These are phyloP conservation scores for Epinephelus cyanopodus DNA, from an alignment of 2,113 vertebrate species.

Conservation along the genomic window DNA sequence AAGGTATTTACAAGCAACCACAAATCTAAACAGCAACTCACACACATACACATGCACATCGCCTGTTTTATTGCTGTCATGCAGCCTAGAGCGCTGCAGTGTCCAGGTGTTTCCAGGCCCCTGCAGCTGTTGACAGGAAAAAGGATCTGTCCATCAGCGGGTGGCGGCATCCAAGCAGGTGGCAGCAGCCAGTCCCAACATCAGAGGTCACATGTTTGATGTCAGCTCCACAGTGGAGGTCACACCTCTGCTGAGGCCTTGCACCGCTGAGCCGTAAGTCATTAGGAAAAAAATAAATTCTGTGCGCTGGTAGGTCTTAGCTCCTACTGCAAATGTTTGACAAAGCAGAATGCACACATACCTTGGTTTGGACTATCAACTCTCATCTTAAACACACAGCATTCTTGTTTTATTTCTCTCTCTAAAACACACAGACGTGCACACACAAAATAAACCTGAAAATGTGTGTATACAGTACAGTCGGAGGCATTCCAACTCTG, in stretches of 20 bases:
- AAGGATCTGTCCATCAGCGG: constrained; percentile 55
- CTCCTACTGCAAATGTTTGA: constrained; percentile 10
- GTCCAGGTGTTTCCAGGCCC: constrained; percentile 72
- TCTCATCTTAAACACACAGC: constrained; percentile 5
- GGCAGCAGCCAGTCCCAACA: constrained; percentile 33
- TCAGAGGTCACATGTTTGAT: constrained; percentile 66
- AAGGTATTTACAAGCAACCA: constrained; percentile 73
- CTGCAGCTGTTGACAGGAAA: constrained; percentile 74
- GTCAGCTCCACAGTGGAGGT: constrained; percentile 55
- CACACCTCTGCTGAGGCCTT: constrained; percentile 29
- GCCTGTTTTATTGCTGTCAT: constrained; percentile 45
- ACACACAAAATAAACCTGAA: constrained; percentile 34
- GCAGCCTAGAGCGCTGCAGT: constrained; percentile 38
- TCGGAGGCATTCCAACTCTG: constrained; percentile 46
- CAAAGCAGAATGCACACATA: background rate
- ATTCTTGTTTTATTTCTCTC: background rate
- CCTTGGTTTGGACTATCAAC: background rate
- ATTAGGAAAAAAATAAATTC: background rate
- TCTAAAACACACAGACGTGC: background rate
- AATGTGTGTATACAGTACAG: constrained; percentile 36
- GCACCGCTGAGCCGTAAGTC: background rate
- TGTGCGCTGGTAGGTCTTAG: background rate
- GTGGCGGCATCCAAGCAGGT: constrained; percentile 43
- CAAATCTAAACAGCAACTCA: constrained; percentile 40
- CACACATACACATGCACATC: constrained; percentile 18